Base-by-base conservation (phyloP, 1,140 invertebrate species). In the Drosophila arawakana region DNA sequence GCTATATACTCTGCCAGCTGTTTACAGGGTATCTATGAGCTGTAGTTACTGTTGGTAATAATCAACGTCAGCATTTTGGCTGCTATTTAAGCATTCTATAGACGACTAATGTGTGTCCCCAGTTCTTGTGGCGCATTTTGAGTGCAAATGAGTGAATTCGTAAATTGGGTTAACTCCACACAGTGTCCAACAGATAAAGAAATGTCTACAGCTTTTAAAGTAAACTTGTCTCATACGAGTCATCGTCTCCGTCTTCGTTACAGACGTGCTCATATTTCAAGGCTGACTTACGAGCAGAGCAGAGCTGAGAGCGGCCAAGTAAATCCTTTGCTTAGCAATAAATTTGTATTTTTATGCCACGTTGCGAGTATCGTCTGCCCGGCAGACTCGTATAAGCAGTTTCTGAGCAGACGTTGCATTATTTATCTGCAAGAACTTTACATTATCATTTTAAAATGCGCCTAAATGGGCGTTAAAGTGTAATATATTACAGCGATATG, bases 371-470 rank as follows among this genome's bases (percentile, higher is more conserved):
- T 35, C 44, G 30, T 25, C 30, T 8, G 47, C 43, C 13, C 43
- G 25, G 35, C 18, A 52, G 18, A 52, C 15, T 39, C 35, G 47
- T n/a, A 52, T 39, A 58, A 58, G 55, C n/a, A 34, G 52, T 39
- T 55, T 10, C 39, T 21, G 25, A 43, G 34, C 35, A 35, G 52
- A 15, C 10, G 58, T 41, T 78, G 80, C 76, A 84, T 84, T 84
- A 84, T 78, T 80, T 82, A 78, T 78, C 58, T 63, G 52, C 37
- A 21, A 61, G 46, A 65, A 69, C 63, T 73, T 54, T 67, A 67
- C 73, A 82, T 82, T 83, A 83, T 76, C 80, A 78, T 82, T 84
- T 84, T 71, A 78, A 84, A 84, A 80, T 78, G 67, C 69, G 50
- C 58, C 61, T 61, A 55, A 80, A 78, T 67, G 79, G 79, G 67